A percentile compares a stretch with the other conserved stretches of the same genome.
Conservation (phyloP, 2,797 vertebrate genomes). For the Philypnodon macrostomus region DNA sequence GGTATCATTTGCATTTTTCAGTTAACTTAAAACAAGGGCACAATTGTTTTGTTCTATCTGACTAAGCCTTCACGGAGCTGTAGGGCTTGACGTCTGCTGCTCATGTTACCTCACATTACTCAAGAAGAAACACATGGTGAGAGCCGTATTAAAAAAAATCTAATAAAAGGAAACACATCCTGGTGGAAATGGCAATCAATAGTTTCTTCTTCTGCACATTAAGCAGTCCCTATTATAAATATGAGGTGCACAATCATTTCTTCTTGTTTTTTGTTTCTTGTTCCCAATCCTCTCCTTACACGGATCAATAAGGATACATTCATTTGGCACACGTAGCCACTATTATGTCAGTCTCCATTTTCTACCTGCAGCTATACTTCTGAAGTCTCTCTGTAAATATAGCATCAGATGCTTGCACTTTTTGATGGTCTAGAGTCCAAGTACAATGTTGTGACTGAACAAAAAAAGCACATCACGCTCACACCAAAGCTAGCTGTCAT, state of each 20-base stretch:
- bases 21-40: neutral
- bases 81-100: constrained; percentile 1
- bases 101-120: constrained; percentile 5
- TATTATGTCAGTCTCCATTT: no score
- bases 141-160: neutral
- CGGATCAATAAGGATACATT: no score
- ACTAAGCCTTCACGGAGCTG: neutral
- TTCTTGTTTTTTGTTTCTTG: no score
- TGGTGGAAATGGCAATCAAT: constrained; percentile 1
- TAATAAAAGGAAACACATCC: constrained; percentile 20
- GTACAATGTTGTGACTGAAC: constrained; percentile 45
- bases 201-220: constrained; percentile 8
- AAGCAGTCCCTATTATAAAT: neutral
- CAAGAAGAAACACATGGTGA: neutral
- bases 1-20: no score
- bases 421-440: constrained; percentile 74
- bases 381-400: constrained; percentile 61
- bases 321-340: no score
- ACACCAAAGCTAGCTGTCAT: constrained; percentile 42
- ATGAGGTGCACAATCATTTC: no score
- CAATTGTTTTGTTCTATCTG: neutral
- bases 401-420: constrained; percentile 45
- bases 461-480: constrained; percentile 36
- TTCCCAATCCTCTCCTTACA: constrained; percentile 8
- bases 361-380: no score